Conservation (phyloP, 2,113 vertebrate species). For the Hyperoodon ampullatus region DNA sequence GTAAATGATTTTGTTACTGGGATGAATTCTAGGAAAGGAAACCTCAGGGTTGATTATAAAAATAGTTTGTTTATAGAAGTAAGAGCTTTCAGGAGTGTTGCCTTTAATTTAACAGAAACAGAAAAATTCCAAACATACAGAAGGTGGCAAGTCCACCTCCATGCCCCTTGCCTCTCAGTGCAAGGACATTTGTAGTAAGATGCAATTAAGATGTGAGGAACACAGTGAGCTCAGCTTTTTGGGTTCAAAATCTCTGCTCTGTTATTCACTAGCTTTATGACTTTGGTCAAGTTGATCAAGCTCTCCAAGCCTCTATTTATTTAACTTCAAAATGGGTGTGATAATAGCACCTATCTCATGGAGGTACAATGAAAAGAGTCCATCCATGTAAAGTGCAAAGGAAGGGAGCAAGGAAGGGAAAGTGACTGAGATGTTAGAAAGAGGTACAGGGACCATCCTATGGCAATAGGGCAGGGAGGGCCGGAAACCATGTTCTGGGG, state of each 20-base stretch:
- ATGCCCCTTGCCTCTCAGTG: background rate
- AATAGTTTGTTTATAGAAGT: background rate
- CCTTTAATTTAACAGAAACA: background rate
- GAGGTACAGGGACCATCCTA: background rate
- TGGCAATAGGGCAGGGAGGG: too few relatives aligned
- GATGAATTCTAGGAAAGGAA: slow-evolving; percentile 19
- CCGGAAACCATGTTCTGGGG: background rate
- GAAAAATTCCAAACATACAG: background rate
- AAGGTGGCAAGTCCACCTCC: background rate
- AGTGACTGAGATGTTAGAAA: background rate
- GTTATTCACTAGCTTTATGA: background rate
- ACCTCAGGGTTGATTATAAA: background rate
- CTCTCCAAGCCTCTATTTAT: background rate
- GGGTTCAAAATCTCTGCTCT: background rate
- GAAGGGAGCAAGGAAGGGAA: background rate
- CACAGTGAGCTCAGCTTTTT: background rate
- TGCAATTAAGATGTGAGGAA: background rate
- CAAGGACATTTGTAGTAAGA: background rate
- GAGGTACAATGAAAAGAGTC: background rate
- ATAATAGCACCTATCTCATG: background rate
- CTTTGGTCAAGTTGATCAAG: background rate
- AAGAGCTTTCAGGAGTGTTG: background rate
- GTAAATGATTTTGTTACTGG: slow-evolving; percentile 27
- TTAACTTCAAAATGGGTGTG: background rate
- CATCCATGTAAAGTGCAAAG: background rate